Evolutionary conservation across 2,888 invertebrate species (phyloP), one percentile per base, ranked within the genome.

Genomic region (Melikaiella ostensackeni): DNA sequence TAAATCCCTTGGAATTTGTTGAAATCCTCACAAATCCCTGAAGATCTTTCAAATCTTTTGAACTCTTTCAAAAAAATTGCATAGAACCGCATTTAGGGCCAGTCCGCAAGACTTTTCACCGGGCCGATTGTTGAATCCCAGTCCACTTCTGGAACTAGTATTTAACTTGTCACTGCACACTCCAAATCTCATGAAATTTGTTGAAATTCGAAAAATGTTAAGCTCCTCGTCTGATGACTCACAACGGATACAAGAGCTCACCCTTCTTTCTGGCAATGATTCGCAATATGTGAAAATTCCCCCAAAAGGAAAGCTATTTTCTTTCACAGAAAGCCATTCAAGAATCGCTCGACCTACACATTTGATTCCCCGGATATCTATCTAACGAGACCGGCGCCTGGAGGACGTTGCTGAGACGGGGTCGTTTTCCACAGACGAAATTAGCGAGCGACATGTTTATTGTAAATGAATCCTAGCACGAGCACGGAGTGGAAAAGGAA

Each of bases 391-490:
- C 74, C 74, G 57, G 61, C 57, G 59, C 74, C 61, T 74, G 42
- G 59, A 74, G 61, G 57, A 74, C 59, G 42, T 57, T 74, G 19
- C 35, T 74, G 24, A 63, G 21, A 74, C 74, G 75, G 74, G 77
- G 42, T 70, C 50, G 50, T 70, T 46, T 84, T 81, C 82, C 85
- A 79, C 84, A 82, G 83, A 84, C 86, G 86, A 89, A 90, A 90
- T 90, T 89, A 90, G 89, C 89, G 85, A 82, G 85, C 87, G 90
- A 90, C 90, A 90, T 90, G 89, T 90, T 90, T 91, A 91, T 91
- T 90, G 90, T 89, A 91, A 91, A 91, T 90, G 90, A 91, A 90
- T 89, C 87, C 89, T 87, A 84, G 85, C 84, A 85, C 82, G 82
- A 80, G 81, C 76, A 74, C 80, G 27, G 30, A 21, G 73, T 35